phyloP scores from a whole-genome alignment of 1,140 invertebrate species.

The Antheraea pernyi region DNA sequence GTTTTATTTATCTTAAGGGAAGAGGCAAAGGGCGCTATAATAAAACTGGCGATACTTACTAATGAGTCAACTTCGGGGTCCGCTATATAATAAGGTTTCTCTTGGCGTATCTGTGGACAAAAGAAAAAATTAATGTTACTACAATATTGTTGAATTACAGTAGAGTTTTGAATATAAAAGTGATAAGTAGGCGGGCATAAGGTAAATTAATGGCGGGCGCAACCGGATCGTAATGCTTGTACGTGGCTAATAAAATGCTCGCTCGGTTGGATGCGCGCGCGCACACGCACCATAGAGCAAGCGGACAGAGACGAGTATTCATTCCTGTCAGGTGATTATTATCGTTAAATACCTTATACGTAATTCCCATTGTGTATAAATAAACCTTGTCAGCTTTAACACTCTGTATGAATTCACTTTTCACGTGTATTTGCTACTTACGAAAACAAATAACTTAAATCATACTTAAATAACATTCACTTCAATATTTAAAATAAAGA shows the following conservation, averaged over 20 bases:
- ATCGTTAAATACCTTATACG: background rate
- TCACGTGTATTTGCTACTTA: background rate
- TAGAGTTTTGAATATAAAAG: conserved; percentile 12
- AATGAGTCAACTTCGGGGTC: conserved; percentile 98
- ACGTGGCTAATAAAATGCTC: conserved; percentile 56
- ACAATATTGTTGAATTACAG: conserved; percentile 77
- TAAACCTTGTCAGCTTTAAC: background rate
- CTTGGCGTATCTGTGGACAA: conserved; percentile 95
- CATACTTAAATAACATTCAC: no score
- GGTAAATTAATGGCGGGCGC: conserved; percentile 38
- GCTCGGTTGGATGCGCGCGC: conserved; percentile 51
- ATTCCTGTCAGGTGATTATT: background rate
- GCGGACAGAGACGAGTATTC: conserved; percentile 16
- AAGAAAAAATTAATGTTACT: conserved; percentile 74
- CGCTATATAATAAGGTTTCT: conserved; percentile 98
- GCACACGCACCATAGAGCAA: conserved; percentile 42
- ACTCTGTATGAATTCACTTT: background rate
- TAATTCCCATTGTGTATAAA: background rate
- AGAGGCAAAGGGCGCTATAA: background rate
- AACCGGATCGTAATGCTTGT: conserved; percentile 42
- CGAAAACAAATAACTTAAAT: background rate
- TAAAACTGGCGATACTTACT: conserved; percentile 87
- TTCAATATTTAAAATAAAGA: no score
- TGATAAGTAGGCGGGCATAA: background rate
- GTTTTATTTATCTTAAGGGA: conserved; percentile 46